These are phyloP conservation scores for Melitaea athalia DNA, from an alignment of 2,888 invertebrate species.

Conservation along the genomic window DNA sequence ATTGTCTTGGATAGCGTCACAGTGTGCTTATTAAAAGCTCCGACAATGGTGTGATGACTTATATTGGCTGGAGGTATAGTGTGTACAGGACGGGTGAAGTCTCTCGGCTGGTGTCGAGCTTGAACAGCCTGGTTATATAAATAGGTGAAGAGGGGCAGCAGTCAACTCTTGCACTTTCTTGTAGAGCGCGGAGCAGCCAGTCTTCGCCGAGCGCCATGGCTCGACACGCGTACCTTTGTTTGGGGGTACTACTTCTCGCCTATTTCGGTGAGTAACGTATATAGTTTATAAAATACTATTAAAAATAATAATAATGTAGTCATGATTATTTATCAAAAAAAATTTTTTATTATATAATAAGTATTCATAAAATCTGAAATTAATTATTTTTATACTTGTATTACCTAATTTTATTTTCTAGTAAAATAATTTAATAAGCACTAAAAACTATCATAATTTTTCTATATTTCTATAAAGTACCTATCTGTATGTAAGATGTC, in stretches of 20 bases:
- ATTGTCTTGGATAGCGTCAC: constrained; percentile 55
- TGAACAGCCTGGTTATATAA: constrained; percentile 76
- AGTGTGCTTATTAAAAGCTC: constrained; percentile 69
- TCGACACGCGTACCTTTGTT: constrained; percentile 79
- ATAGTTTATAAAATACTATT: background rate
- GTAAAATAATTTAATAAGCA: no score
- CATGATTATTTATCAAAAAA: no score
- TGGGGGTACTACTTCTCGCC: constrained; percentile 74
- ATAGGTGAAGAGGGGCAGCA: constrained; percentile 80
- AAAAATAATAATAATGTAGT: no score
- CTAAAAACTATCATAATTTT: no score
- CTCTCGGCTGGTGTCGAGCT: constrained; percentile 56
- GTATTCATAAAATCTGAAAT: no score
- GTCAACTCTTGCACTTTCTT: constrained; percentile 79
- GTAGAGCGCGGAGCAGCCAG: constrained; percentile 71
- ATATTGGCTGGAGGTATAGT: constrained; percentile 59
- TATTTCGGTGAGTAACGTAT: constrained; percentile 72
- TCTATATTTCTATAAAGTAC: no score
- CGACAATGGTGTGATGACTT: constrained; percentile 53
- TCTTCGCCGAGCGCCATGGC: constrained; percentile 80
- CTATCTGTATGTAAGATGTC: no score
- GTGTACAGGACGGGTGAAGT: constrained; percentile 64
- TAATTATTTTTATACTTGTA: no score
- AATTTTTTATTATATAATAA: no score
- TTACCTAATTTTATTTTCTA: no score